These are phyloP conservation scores for Mechanitis messenoides DNA, from an alignment of 2,888 invertebrate genomes.

Conservation along the genomic window DNA sequence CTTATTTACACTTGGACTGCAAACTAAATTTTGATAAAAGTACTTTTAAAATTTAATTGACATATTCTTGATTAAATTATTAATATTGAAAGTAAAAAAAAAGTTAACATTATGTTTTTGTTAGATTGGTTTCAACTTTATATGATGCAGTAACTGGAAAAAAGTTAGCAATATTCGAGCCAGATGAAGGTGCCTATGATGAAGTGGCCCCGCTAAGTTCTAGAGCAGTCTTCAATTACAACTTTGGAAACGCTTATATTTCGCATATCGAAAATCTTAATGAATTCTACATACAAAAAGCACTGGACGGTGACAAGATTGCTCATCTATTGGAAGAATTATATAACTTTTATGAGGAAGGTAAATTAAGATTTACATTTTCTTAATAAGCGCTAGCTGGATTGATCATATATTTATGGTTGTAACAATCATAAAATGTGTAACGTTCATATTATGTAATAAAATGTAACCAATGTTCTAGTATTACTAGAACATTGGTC, in stretches of 20 bases:
- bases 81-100: not conserved
- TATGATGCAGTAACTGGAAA: constrained; percentile 71
- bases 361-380: constrained; percentile 33
- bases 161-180: constrained; percentile 68
- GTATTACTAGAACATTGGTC: no score
- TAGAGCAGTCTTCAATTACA: constrained; percentile 78
- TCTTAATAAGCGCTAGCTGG: no score
- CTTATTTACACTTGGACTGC: no score
- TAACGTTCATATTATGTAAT: no score
- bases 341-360: constrained; percentile 74
- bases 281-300: constrained; percentile 79
- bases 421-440: no score
- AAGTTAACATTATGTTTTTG: constrained; percentile 26
- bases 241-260: constrained; percentile 76
- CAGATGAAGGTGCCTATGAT: constrained; percentile 74
- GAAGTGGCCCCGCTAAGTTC: constrained; percentile 76
- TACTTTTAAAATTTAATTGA: no score
- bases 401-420: no score
- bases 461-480: no score
- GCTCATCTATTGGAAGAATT: constrained; percentile 75
- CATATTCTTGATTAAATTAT: no score
- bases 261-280: constrained; percentile 76
- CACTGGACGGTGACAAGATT: constrained; percentile 65
- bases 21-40: no score
- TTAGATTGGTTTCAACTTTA: constrained; percentile 81